Conservation (phyloP, 2,113 vertebrate species). For the Neolamprologus caudopunctatus region DNA sequence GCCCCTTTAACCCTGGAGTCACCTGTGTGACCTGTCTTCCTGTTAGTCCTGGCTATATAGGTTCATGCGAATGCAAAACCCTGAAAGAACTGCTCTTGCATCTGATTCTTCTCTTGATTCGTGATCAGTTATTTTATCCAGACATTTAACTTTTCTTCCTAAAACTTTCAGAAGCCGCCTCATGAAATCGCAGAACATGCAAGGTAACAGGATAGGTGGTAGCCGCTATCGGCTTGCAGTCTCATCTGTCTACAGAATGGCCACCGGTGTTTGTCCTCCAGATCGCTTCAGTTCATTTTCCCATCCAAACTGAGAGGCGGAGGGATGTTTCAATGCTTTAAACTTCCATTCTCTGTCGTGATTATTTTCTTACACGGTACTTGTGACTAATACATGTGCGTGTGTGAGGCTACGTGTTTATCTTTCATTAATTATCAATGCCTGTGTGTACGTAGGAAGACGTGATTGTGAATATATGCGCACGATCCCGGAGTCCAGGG, state of each 20-base stretch:
- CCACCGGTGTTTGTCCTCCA: conserved; percentile 54
- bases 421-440: conserved; percentile 48
- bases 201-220: conserved; percentile 48
- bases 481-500: neutral
- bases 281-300: conserved; percentile 41
- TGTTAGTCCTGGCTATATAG: neutral
- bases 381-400: conserved; percentile 26
- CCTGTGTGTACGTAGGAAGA: conserved; percentile 20
- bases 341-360: conserved; percentile 16
- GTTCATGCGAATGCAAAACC: neutral
- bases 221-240: conserved; percentile 56
- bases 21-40: conserved; percentile 35
- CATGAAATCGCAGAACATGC: conserved; percentile 30
- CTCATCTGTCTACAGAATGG: conserved; percentile 53
- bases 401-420: conserved; percentile 36
- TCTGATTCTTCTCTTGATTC: neutral
- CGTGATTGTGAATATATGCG: neutral
- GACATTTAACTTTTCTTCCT: conserved; percentile 31
- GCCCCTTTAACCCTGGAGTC: conserved; percentile 70
- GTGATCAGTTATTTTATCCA: neutral
- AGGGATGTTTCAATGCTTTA: conserved; percentile 26
- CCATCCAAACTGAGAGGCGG: conserved; percentile 33
- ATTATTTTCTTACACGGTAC: conserved; percentile 59
- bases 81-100: neutral
- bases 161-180: neutral